These are phyloP conservation scores for Blastomussa wellsi DNA, from an alignment of 92 coral and sea anemone species.

Conservation along the genomic window DNA sequence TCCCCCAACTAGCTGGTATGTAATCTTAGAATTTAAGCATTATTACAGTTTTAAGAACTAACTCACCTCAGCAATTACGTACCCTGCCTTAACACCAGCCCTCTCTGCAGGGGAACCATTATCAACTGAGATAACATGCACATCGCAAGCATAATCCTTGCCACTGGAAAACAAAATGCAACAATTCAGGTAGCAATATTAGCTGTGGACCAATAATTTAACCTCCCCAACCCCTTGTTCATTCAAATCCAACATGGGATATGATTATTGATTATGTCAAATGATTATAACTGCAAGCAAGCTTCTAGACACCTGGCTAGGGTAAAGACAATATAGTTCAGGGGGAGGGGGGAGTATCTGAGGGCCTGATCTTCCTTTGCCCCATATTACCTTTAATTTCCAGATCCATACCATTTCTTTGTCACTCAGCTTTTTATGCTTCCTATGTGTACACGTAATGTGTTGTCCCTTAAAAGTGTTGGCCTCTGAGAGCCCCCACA, in stretches of 20 bases:
- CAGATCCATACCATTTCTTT: no score
- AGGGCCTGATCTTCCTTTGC: no score
- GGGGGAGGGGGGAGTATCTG: no score
- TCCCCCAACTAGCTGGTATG: neutral
- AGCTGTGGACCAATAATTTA: neutral
- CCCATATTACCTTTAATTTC: no score
- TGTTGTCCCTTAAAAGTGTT: no score
- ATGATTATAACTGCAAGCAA: no score
- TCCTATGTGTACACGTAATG: no score
- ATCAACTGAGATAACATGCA: conserved; percentile 69
- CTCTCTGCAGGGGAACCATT: conserved; percentile 70
- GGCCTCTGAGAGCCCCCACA: no score
- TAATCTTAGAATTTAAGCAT: neutral
- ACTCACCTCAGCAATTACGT: conserved; percentile 55
- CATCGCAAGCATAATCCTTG: conserved; percentile 68
- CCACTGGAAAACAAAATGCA: conserved; percentile 52
- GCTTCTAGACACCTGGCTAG: no score
- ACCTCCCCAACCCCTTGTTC: no score
- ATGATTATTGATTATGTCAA: neutral
- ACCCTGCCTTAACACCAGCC: conserved; percentile 69
- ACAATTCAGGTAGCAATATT: neutral
- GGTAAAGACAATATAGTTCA: no score
- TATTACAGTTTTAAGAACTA: neutral
- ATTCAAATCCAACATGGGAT: neutral
- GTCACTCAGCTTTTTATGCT: no score